These are phyloP conservation scores for Crotalus tigris DNA, from an alignment of 2,113 vertebrate species.

Conservation along the genomic window DNA sequence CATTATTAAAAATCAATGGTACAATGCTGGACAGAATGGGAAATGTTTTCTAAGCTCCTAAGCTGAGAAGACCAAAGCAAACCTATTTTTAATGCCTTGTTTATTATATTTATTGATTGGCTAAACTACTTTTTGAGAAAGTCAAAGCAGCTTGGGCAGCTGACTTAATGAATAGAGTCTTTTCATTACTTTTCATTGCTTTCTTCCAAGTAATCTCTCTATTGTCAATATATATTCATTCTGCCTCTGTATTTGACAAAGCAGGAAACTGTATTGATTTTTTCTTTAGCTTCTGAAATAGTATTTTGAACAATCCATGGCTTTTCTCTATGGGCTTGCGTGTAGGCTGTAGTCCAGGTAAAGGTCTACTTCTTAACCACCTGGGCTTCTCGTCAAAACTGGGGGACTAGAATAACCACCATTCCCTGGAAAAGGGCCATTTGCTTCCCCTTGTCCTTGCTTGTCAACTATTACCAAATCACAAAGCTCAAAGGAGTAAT, in stretches of 20 bases:
- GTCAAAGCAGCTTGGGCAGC: background rate
- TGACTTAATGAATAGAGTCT: background rate
- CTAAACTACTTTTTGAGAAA: background rate
- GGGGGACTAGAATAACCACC: accelerated
- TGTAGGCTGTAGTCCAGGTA: background rate
- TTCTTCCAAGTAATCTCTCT: background rate
- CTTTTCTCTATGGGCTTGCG: background rate
- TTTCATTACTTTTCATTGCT: background rate
- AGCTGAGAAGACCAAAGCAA: background rate
- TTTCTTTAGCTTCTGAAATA: background rate
- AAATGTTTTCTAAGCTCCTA: background rate
- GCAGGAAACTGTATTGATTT: background rate
- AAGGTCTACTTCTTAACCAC: background rate
- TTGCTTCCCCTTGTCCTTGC: background rate
- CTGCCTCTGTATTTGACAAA: background rate
- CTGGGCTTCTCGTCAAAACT: background rate
- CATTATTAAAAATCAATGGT: background rate
- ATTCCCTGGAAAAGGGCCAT: background rate
- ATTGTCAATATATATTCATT: background rate
- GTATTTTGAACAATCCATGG: background rate
- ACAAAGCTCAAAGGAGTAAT: background rate
- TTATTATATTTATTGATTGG: slow-evolving; percentile 4
- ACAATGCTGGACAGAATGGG: background rate
- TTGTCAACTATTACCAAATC: background rate
- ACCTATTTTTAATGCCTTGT: slow-evolving; percentile 1